Evolutionary conservation across 92 coral and sea anemone species (phyloP), one percentile per base, ranked within the genome.

Genomic region (Meandrina meandrites): DNA sequence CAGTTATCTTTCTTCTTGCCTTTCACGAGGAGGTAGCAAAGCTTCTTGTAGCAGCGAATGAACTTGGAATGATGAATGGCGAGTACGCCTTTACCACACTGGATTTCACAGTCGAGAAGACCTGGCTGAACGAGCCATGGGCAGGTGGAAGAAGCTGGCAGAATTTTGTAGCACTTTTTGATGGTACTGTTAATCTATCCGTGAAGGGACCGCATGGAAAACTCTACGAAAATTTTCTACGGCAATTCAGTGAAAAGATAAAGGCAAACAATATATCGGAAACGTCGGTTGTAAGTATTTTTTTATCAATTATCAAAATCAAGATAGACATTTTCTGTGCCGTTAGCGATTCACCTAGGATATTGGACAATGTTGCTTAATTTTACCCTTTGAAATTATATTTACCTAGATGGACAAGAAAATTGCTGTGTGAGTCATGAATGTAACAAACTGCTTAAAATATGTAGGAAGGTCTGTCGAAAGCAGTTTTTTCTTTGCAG

Each of bases 11-110:
- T 54, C 86, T 96, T 68, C 89, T 96, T 82, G 94, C 95, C 58
- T 91, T 57, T 81, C 86, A 89, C 45, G 67, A 79, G 3, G 98
- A 94, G 70, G 91, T 92, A 47, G 95, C 98, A 35, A 92, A 79
- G 81, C 84, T 94, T 47, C 86, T 96, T 64, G 90, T 92, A 75
- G 92, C 95, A 3, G 97, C 98, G 3, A 86, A 89, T 79, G 78
- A 88, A n/a, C 88, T 96, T 78, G 97, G 91, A 35, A 96, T 96
- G 98, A 91, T 94, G 81, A 89, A 91, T 51, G 97, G 98, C 51
- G 94, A 94, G 28, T 95, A 88, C 47, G 98, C 98, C 21, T 96
- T 96, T 82, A 83, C 90, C 45, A 94, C 98, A 14, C 91, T 94
- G 53, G 98, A 94, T 86, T 94, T 94, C 80, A 81, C 84, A 1